Conservation (phyloP, 2,888 invertebrate genomes). For the Exephanes ischioxanthus region DNA sequence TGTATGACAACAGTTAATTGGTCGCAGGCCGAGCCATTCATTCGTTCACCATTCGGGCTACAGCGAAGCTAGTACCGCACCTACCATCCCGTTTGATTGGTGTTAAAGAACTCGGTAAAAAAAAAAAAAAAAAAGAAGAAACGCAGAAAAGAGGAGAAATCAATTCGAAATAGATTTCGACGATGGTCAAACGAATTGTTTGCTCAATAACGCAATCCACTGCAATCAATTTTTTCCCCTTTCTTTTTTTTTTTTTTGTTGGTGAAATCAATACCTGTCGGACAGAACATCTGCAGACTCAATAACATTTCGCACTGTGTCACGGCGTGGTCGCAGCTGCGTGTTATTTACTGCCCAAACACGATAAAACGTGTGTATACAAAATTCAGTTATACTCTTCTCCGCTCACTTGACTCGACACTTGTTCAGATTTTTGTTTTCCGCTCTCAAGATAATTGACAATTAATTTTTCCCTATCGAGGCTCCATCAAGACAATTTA, state of each 20-base stretch:
- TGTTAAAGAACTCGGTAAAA: neutral
- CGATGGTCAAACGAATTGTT: neutral
- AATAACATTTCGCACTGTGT: neutral
- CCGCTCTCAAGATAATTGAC: too few species aligned
- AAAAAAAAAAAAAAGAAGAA: neutral
- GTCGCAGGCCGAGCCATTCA: neutral
- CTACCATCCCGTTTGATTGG: neutral
- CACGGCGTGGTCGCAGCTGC: neutral
- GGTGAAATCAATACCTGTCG: neutral
- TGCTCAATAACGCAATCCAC: neutral
- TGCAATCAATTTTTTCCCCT: neutral
- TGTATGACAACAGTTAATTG: slow-evolving; percentile 5
- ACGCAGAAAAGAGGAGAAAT: neutral
- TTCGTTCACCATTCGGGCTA: neutral
- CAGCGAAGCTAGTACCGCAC: too few species aligned
- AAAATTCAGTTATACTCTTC: neutral
- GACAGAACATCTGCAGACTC: neutral
- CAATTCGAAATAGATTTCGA: neutral
- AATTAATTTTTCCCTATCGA: neutral
- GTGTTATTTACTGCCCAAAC: neutral
- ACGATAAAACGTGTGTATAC: neutral
- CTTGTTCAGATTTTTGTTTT: too few species aligned
- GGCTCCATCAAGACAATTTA: neutral
- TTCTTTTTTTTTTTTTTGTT: too few species aligned
- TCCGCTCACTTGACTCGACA: neutral